A percentile compares a stretch with the other conserved stretches of the same genome.
These are phyloP conservation scores for Himantopus leucocephalus DNA, from an alignment of 2,113 vertebrate species.

Conservation along the genomic window DNA sequence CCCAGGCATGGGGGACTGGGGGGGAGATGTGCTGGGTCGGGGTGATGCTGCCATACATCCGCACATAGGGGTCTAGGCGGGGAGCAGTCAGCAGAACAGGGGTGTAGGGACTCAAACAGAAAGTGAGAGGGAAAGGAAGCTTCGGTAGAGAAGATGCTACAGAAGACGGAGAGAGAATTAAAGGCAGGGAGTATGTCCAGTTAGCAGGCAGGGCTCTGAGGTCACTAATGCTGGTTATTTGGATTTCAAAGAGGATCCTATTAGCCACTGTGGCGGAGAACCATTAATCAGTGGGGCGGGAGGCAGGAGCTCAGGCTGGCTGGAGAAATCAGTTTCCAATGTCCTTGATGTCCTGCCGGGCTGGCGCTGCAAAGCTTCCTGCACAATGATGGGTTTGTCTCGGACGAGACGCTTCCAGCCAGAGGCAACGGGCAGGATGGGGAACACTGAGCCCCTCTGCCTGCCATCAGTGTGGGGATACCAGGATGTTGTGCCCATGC, in stretches of 20 bases:
- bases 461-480: background rate
- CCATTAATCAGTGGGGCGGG: conserved; percentile 22
- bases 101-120: background rate
- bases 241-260: conserved; percentile 50
- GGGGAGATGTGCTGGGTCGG: background rate
- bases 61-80: background rate
- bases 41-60: background rate
- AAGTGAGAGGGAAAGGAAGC: background rate
- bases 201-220: conserved; percentile 21
- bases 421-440: rapidly evolving
- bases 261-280: conserved; percentile 6
- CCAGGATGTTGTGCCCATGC: background rate
- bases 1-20: rapidly evolving
- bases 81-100: background rate
- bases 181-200: background rate
- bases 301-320: conserved; percentile 30
- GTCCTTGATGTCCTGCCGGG: conserved; percentile 31
- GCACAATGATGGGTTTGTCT: conserved; percentile 42
- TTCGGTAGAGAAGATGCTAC: background rate
- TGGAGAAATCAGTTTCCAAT: conserved; percentile 18
- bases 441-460: background rate
- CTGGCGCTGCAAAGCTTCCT: conserved; percentile 1
- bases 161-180: background rate
- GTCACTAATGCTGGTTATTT: conserved; percentile 46
- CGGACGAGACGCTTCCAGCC: background rate